Evolutionary conservation across 1,140 invertebrate species (phyloP), one percentile per base, ranked within the genome.

Genomic region (Drosophila equinoxialis): DNA sequence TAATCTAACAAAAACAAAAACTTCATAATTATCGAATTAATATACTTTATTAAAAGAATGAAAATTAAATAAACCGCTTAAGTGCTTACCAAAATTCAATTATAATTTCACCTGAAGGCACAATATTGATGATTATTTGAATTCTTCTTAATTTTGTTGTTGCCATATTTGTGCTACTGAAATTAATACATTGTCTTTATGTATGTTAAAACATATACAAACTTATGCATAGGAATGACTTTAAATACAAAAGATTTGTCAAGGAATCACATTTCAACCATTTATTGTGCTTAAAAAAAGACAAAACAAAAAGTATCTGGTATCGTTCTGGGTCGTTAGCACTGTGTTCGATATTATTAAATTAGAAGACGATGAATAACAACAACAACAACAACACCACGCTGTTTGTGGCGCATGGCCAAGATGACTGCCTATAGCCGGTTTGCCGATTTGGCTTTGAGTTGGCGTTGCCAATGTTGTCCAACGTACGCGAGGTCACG

Each of bases 331-430:
- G 60, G 68, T 17, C 75, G 75, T 77, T 77, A 71, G 71, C 75
- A 77, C 75, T 42, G 62, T 77, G 67, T 77, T 77, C 62, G 42
- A 57, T 20, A 70, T 87, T 87, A 82, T 87, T 70, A 73, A 69
- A 79, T 87, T 87, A 82, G 69, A 77, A 83, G 51, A 30, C 45
- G 67, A 64, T 71, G 48, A 72, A 72, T 51, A 20, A 61, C 33
- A 68, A 60, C 26, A 59, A 66, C 17, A 60, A 58, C 67, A 68
- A 65, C 20, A 23, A 23, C 20, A 23, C 20, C 20, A 23, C 65
- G 13, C 17, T 30, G 62, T 82, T 71, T 82, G 63, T 86, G 65
- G 75, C 75, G 71, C 82, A 87, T 74, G 83, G 79, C 74, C 76
- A 81, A 81, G 63, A 81, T 39, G 39, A 51, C 71, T 48, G 54